Evolutionary conservation across 2,797 vertebrate species (phyloP).

Genomic region (Myotis daubentonii): DNA sequence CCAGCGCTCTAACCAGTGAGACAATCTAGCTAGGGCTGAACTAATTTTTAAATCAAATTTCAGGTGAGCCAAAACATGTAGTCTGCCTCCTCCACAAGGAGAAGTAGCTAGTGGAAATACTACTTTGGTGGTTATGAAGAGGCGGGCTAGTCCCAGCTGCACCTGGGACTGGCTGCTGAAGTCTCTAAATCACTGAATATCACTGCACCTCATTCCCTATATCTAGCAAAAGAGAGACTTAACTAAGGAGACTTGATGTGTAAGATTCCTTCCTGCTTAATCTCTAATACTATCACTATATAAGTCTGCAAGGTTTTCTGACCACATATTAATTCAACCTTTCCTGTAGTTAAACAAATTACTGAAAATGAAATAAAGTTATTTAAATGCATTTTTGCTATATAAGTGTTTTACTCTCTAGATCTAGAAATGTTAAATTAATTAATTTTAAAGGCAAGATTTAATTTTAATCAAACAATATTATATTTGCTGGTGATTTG

Average conservation of each 20-base stretch:
- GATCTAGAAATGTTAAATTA: background rate
- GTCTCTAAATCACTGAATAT: background rate
- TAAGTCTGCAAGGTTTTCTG: background rate
- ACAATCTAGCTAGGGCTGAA: background rate
- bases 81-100: background rate
- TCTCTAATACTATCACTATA: background rate
- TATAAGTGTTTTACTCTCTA: background rate
- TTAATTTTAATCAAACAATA: background rate
- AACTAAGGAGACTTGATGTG: background rate
- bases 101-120: background rate
- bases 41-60: background rate
- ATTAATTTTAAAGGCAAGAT: background rate
- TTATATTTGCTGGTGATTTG: background rate
- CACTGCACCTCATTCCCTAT: background rate
- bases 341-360: background rate
- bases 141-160: accelerated
- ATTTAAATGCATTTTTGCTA: background rate
- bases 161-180: background rate
- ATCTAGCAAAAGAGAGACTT: background rate
- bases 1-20: too few species aligned
- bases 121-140: too few species aligned
- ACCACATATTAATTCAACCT: background rate
- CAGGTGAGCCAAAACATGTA: background rate
- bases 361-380: slow-evolving; percentile 25
- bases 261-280: background rate